These are phyloP conservation scores for Channa maculata DNA, from an alignment of 2,113 vertebrate species.

Conservation along the genomic window DNA sequence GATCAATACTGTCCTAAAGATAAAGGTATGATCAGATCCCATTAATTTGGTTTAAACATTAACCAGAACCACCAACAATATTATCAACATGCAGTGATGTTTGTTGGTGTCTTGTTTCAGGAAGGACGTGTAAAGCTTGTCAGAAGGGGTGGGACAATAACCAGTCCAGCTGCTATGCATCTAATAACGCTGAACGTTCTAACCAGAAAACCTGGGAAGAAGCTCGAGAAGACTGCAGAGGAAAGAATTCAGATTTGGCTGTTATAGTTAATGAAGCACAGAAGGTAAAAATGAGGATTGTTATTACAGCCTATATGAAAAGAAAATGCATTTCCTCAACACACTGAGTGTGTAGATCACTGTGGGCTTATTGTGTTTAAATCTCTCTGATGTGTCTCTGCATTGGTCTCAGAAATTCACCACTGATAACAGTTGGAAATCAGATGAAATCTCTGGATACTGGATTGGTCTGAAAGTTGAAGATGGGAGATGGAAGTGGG, in stretches of 20 bases:
- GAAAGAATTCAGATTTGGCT: conserved; percentile 21
- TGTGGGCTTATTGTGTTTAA: neutral
- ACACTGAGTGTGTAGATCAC: neutral
- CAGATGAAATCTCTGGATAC: no score
- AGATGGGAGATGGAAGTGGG: no score
- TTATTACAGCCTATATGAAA: neutral
- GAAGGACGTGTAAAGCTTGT: fast-evolving
- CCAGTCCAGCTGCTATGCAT: neutral
- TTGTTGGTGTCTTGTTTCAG: conserved; percentile 21
- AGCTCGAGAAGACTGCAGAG: neutral
- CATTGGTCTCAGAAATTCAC: no score
- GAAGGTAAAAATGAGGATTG: conserved; percentile 27
- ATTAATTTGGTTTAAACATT: neutral
- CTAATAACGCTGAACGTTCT: fast-evolving
- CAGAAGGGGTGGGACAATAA: fast-evolving
- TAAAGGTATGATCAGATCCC: neutral
- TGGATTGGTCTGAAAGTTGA: no score
- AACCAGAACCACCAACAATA: neutral
- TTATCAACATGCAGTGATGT: neutral
- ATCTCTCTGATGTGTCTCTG: neutral
- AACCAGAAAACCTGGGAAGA: neutral
- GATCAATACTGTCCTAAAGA: conserved; percentile 33
- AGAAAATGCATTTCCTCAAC: neutral
- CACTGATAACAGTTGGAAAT: no score
- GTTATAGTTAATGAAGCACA: neutral